Evolutionary conservation across 2,797 vertebrate genomes (phyloP), one percentile per base, ranked within the genome.

Genomic region (Rhadinocentrus ornatus): DNA sequence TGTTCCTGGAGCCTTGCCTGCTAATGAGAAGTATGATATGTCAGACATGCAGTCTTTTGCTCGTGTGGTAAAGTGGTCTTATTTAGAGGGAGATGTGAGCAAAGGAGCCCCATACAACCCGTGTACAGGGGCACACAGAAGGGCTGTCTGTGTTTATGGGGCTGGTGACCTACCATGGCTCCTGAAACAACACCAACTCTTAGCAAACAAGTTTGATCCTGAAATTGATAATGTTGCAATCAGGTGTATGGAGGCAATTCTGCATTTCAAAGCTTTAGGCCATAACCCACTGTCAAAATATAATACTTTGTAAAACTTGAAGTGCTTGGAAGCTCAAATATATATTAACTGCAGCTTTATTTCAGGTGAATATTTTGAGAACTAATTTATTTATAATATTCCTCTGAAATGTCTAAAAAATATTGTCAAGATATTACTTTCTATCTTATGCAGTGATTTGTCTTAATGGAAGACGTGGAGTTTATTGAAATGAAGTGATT

Each of bases 201-300:
- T 98, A 6, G 97, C 96, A 74, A 99, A 98, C 88, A 99, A 98
- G 87, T 98, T 99, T 90, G 96, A 98, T 78, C 95, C 95, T 1
- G 53, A 54, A 0, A 89, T 96, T 6, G 96, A 98, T 41, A 91
- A 97, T 0, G 18, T 90, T 2, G 93, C 86, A 3, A 85, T 98
- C 26, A 91, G 92, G 74, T 98, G 97, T n/a, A 22, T 99, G 11
- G 97, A 98, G 81, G 89, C 94, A 35, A 58, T 95, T 69, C 89
- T 99, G 39, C 93, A 81, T 34, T 80, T 94, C 67, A 96, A 91
- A 83, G 89, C 95, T 2, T 80, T 96, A 53, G 87, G 90, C 0
- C 75, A 89, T 6, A 73, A 53, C 12, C 83, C 76, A 0, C 6
- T 22, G n/a, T 20, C 20, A 5, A 39, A 55, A 12, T 10, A 24